Evolutionary conservation across 2,888 invertebrate genomes (phyloP).

Genomic region (Acanthoscelides obtectus): DNA sequence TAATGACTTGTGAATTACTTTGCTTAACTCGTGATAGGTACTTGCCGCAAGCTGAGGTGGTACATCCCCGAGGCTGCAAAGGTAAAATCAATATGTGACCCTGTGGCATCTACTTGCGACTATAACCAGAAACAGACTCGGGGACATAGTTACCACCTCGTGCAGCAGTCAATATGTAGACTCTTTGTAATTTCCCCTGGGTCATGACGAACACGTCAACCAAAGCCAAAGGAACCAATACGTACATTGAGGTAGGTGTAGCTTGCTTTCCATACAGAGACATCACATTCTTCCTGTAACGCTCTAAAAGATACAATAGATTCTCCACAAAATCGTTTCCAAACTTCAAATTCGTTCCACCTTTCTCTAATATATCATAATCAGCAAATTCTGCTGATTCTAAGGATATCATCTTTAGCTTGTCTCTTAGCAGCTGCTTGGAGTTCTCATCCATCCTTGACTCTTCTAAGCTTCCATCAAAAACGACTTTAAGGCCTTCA

Average conservation of each 20-base stretch:
- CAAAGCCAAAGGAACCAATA: too few relatives aligned
- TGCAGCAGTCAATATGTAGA: too few relatives aligned
- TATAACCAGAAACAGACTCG: too few relatives aligned
- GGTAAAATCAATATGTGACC: too few relatives aligned
- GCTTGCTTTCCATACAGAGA: background rate
- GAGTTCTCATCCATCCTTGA: background rate
- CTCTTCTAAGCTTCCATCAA: background rate
- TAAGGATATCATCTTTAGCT: background rate
- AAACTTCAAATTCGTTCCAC: background rate
- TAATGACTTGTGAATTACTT: too few relatives aligned
- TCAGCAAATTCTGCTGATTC: background rate
- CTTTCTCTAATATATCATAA: background rate
- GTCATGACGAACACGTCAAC: too few relatives aligned
- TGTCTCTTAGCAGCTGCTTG: background rate
- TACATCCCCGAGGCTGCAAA: too few relatives aligned
- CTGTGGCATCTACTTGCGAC: too few relatives aligned
- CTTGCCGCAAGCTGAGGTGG: too few relatives aligned
- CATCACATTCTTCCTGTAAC: background rate
- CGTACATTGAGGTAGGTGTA: background rate
- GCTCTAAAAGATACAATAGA: background rate
- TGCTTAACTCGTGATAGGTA: too few relatives aligned
- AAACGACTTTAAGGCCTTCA: background rate
- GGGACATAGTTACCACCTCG: too few relatives aligned
- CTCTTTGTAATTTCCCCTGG: too few relatives aligned
- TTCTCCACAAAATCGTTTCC: background rate